These are phyloP conservation scores for Tupaia chinensis DNA, from an alignment of 2,113 vertebrate genomes.

Conservation along the genomic window DNA sequence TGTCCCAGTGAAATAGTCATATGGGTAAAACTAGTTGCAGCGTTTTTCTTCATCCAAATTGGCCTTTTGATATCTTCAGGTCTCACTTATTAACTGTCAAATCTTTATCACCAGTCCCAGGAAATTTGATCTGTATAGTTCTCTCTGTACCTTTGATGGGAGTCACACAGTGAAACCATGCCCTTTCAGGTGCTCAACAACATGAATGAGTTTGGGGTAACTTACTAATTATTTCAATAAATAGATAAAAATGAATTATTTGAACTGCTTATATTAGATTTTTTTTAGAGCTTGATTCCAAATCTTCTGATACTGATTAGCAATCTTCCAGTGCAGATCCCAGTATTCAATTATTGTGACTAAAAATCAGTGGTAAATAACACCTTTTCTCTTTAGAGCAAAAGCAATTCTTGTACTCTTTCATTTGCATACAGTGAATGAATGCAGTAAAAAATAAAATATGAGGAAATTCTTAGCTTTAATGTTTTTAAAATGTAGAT, in stretches of 20 bases:
- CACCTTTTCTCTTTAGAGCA: background rate
- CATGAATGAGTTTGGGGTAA: background rate
- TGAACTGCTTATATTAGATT: background rate
- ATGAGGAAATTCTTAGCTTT: background rate
- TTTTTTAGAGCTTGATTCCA: background rate
- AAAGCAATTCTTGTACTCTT: background rate
- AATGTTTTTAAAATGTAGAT: background rate
- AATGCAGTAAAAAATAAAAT: background rate
- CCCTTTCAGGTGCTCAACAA: background rate
- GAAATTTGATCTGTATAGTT: background rate
- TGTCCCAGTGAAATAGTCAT: background rate
- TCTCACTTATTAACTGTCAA: background rate
- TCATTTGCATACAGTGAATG: background rate
- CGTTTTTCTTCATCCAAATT: background rate
- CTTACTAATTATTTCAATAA: conserved; percentile 17
- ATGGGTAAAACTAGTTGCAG: background rate
- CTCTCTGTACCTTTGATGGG: background rate
- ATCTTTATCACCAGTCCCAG: background rate
- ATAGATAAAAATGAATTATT: background rate
- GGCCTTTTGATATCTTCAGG: background rate
- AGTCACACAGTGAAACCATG: background rate
- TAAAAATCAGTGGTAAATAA: background rate
- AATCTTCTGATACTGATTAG: background rate
- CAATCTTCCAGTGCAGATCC: background rate
- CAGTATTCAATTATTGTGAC: background rate